phyloP scores from a whole-genome alignment of 2,888 invertebrate species.

The Chorisops tibialis region DNA sequence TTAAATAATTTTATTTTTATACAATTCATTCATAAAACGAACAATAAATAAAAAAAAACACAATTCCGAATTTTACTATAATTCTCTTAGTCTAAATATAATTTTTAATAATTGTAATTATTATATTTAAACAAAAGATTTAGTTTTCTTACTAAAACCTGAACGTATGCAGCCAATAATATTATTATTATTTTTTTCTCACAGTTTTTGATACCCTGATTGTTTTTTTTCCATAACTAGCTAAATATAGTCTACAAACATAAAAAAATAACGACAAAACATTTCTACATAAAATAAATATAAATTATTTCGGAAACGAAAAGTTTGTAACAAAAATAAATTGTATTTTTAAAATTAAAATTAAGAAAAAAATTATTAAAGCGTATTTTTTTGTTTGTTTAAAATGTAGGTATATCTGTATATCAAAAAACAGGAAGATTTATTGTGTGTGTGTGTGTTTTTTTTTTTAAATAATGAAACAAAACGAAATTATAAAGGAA shows the following conservation, averaged over 20 bases:
- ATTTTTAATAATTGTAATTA: too few relatives aligned
- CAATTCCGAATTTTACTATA: conserved; percentile 4
- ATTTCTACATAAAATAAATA: neutral
- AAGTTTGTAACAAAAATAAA: conserved; percentile 19
- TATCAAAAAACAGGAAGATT: conserved; percentile 14
- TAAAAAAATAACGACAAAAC: conserved; percentile 17
- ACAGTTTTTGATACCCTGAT: conserved; percentile 9
- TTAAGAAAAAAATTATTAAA: conserved; percentile 7
- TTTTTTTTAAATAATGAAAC: neutral
- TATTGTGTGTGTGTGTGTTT: neutral
- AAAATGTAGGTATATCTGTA: neutral
- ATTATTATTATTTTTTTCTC: neutral
- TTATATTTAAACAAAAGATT: neutral
- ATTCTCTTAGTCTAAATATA: neutral
- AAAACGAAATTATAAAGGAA: neutral
- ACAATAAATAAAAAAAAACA: conserved; percentile 21
- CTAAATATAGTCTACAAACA: neutral
- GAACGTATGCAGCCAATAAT: conserved; percentile 10
- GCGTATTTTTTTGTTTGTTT: conserved; percentile 5
- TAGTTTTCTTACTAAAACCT: conserved; percentile 1
- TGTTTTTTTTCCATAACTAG: neutral
- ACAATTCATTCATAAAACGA: conserved; percentile 15
- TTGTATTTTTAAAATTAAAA: conserved; percentile 11
- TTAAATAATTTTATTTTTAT: neutral
- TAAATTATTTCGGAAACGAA: conserved; percentile 10